phyloP scores from a whole-genome alignment of 2,113 vertebrate species.

The Falcunculus frontatus region DNA sequence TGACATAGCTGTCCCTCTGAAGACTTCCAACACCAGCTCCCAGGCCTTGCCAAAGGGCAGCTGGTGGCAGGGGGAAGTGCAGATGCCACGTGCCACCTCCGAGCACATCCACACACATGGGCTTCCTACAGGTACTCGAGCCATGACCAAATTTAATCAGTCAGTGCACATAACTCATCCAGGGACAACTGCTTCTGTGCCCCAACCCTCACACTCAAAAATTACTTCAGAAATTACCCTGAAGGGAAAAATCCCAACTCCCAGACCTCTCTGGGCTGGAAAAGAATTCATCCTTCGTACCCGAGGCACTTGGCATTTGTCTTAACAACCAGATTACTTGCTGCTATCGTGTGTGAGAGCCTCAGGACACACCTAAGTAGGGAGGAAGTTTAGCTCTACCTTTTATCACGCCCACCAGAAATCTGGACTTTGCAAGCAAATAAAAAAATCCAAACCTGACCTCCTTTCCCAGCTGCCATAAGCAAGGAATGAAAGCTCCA shows the following conservation, averaged over 20 bases:
- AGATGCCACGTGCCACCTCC: rapidly evolving
- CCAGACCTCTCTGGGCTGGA: neutral
- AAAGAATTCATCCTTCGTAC: neutral
- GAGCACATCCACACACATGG: rapidly evolving
- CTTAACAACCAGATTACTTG: neutral
- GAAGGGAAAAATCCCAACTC: neutral
- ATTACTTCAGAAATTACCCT: neutral
- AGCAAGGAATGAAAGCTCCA: neutral
- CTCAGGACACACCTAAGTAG: neutral
- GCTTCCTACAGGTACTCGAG: rapidly evolving
- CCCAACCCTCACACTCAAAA: neutral
- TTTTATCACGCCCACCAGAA: neutral
- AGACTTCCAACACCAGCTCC: neutral
- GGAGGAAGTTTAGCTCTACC: neutral
- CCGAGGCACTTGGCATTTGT: neutral
- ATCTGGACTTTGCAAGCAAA: neutral
- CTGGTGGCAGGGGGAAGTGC: neutral
- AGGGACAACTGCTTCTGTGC: neutral
- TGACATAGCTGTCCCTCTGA: neutral
- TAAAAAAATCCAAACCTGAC: neutral
- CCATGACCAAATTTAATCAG: neutral
- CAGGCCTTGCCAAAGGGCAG: neutral
- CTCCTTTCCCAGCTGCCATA: neutral
- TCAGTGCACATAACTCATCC: rapidly evolving
- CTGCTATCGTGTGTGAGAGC: neutral